Evolutionary conservation across 2,113 vertebrate genomes (phyloP), one percentile per base, ranked within the genome.

Genomic region (Struthidea cinerea): DNA sequence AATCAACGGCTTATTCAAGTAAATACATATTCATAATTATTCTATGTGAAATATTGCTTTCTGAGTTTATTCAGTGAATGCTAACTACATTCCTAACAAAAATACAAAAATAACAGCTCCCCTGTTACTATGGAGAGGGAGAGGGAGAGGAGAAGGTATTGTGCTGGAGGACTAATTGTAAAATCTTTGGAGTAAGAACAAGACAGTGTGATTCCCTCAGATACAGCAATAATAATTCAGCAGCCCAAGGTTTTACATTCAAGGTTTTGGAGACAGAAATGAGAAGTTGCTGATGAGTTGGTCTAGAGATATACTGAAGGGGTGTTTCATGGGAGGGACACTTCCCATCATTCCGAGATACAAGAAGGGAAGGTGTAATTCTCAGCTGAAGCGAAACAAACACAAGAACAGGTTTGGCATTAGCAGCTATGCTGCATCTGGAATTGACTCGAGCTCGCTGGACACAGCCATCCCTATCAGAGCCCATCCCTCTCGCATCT

Each of bases 61-160:
- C 73, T 84, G 93, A 68, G 65, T 91, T 94, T 94, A 89, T 91
- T 93, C 91, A 71, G 52, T 82, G 95, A 92, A 96, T 95, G 60
- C 69, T 94, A 94, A 97, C 89, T 78, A 94, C 60, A 65, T 89
- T 70, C 41, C 53, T 74, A 88, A 94, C 61, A 92, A 93, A 92
- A 39, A 90, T 27, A 91, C 55, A 90, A 80, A 96, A 96, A 95
- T 93, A 95, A 86, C 92, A 70, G 73, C 44, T 91, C 77, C 50
- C n/a, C 77, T 94, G 93, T 97, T 95, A 97, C 95, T 97, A 95
- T 95, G 94, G 94, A 94, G 93, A 96, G 42, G 33, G 94, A 94
- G 93, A 96, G 42, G 33, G 35, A 94, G 35, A 96, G 56, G 44
- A 93, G 80, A 81, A 90, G 85, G 56, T 49, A 49, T 53, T 82